Evolutionary conservation across 2,113 vertebrate genomes (phyloP).

Genomic region (Greenwoodochromis staneri): DNA sequence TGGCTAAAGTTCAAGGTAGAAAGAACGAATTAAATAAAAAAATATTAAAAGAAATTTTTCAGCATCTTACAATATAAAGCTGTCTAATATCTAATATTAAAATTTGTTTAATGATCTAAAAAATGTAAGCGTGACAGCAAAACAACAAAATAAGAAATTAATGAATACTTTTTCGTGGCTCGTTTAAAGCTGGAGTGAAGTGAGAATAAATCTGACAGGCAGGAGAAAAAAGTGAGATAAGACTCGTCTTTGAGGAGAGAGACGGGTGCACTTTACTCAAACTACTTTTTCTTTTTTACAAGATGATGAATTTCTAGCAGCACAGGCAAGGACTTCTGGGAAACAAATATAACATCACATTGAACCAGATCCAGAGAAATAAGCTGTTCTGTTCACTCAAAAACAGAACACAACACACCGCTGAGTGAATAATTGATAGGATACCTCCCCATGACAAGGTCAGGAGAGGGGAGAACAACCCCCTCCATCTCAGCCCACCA

Average conservation of each 20-base stretch:
- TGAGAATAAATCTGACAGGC: not conserved
- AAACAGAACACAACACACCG: not conserved
- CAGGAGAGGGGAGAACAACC: not conserved
- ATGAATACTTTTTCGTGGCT: rapidly evolving
- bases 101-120: not conserved
- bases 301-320: not conserved
- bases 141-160: not conserved
- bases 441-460: not conserved
- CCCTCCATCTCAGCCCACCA: not conserved
- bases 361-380: not conserved
- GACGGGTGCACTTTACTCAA: not conserved
- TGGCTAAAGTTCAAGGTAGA: not conserved
- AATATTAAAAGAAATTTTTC: rapidly evolving
- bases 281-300: not conserved
- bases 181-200: rapidly evolving
- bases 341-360: conserved; percentile 22
- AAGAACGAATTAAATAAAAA: rapidly evolving
- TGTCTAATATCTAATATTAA: not conserved
- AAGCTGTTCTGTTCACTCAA: not conserved
- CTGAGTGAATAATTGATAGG: conserved; percentile 27
- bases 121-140: not conserved
- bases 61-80: not conserved
- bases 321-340: not conserved
- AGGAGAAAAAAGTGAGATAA: not conserved
- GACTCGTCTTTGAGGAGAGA: not conserved